Conservation (phyloP, 1,140 invertebrate species). For the Drosophila simulans region DNA sequence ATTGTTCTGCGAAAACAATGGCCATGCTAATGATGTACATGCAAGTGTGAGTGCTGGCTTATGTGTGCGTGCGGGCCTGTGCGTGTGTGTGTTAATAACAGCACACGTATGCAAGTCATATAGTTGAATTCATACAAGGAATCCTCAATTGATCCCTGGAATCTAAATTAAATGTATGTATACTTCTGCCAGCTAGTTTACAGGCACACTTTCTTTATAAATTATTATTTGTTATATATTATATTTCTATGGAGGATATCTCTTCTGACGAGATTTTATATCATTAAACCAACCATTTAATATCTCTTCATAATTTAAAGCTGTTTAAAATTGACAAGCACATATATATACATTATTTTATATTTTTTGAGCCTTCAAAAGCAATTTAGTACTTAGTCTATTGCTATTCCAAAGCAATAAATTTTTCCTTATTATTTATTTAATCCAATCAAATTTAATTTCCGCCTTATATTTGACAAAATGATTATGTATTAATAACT, state of each 20-base stretch:
- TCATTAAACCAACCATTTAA: background rate
- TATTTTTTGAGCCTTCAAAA: background rate
- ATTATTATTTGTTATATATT: background rate
- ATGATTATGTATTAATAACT: too few species aligned
- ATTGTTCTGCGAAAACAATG: conserved; percentile 80
- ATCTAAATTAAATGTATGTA: conserved; percentile 12
- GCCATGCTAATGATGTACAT: conserved; percentile 76
- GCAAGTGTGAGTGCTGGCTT: conserved; percentile 9
- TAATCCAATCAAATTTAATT: background rate
- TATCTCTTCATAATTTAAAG: background rate
- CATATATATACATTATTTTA: background rate
- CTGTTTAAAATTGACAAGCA: background rate
- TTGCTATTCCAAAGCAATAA: background rate
- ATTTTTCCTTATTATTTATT: background rate
- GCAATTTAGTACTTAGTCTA: background rate
- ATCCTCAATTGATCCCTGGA: conserved; percentile 20
- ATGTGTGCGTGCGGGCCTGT: background rate
- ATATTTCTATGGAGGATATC: background rate
- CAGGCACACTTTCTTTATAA: background rate
- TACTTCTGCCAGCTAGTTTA: background rate
- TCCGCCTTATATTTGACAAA: background rate
- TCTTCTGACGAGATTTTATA: background rate
- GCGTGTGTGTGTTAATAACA: conserved; percentile 47
- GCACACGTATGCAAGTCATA: conserved; percentile 40
- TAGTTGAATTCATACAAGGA: conserved; percentile 5